Conservation (phyloP, 2,797 vertebrate genomes). For the Emys orbicularis region DNA sequence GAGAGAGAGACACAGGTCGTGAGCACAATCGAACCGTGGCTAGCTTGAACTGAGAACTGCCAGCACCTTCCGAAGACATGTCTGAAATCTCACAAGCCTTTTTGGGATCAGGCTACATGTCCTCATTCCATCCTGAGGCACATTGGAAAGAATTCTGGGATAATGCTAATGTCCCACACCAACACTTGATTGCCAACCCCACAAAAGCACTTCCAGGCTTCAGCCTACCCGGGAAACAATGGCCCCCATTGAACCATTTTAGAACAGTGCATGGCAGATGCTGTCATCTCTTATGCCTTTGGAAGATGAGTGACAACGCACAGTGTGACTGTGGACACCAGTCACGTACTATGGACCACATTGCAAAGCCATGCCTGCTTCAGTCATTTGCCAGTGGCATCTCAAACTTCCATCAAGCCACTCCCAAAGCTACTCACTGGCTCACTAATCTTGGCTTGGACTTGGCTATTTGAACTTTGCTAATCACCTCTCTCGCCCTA, state of each 20-base stretch:
- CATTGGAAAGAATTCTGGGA: no score
- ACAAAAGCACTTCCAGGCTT: no score
- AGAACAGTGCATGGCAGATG: not conserved
- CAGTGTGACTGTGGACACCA: not conserved
- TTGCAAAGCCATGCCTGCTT: not conserved
- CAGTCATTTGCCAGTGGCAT: not conserved
- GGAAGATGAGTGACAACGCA: not conserved
- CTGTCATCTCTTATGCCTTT: not conserved
- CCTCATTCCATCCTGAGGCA: no score
- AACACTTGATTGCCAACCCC: no score
- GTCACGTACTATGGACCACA: not conserved
- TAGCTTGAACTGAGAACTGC: no score
- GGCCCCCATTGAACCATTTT: not conserved
- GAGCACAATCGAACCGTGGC: no score
- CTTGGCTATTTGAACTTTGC: not conserved
- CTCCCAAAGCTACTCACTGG: not conserved
- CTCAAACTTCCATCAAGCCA: not conserved
- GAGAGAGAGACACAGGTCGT: no score
- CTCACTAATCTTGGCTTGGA: not conserved
- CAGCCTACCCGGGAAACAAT: not conserved
- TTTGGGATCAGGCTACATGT: no score
- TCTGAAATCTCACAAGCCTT: no score
- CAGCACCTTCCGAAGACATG: no score
- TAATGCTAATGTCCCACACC: no score
- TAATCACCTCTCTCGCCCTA: not conserved